Evolutionary conservation across 2,113 vertebrate genomes (phyloP), one percentile per base, ranked within the genome.

Genomic region (Carassius gibelio): DNA sequence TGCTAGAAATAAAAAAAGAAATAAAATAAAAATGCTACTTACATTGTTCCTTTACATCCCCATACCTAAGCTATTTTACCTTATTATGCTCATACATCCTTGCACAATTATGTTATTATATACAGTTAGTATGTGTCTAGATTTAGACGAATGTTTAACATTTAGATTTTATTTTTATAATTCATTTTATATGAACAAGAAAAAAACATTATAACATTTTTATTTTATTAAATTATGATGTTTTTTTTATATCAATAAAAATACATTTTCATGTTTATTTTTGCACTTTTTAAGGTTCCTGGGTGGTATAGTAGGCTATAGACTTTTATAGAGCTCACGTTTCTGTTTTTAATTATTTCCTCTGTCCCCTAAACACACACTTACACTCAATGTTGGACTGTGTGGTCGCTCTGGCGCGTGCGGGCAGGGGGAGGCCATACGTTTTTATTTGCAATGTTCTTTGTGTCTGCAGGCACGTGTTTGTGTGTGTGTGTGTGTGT

Each of bases 401-500:
- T 30, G 68, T 86, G 79, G 77, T 86, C 72, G 61, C 78, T 61
- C 36, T 66, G 81, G 69, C 87, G 84, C 87, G 87, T 88, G 87
- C 75, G 55, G 75, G 62, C 66, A 68, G 64, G 34, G 48, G 76
- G 59, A 62, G 19, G n/a, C 34, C 66, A 48, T 55, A 59, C 5
- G 66, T 84, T 77, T 85, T 26, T 72, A 45, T 78, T 50, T 85
- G 78, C 57, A 81, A 55, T 14, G 78, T 75, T 81, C 48, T 42
- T 42, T 52, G 15, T 88, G 26, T 78, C 55, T 82, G 77, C 19
- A 42, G 34, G 23, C 45, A 45, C 62, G 21, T n/a, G 66, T 81
- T 30, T 75, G 75, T 30, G 77, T 38, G 66, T 68, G 62, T 59
- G 48, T 55, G 62, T 68, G 62, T 68, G 45, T 66, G 75, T 50